Evolutionary conservation across 2,888 invertebrate species (phyloP), one percentile per base, ranked within the genome.

Genomic region (Habroteleia sp.): DNA sequence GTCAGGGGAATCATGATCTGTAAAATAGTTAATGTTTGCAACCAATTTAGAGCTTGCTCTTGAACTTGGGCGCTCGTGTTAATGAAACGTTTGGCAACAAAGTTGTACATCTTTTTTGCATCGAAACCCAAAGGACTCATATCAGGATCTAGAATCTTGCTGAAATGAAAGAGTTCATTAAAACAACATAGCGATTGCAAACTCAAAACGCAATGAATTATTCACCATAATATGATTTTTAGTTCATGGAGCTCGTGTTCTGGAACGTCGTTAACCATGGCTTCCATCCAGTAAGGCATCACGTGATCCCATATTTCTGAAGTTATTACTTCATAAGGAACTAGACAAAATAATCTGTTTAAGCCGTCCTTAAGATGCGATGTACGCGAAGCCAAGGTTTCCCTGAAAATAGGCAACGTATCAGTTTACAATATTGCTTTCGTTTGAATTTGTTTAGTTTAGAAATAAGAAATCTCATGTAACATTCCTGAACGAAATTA

Each of bases 261-360:
- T 0, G 96, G 95, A 0, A 97, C 96, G 85, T 97, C 96, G 73
- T 95, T 94, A 48, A 96, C 96, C 78, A 99, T 96, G 0, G 98
- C 97, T 89, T 98, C 98, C 94, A 99, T 95, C 99, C 99, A 99
- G 82, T 96, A 95, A 0, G 99, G 99, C 97, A 99, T 99, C 13
- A 99, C 97, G 87, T 95, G 95, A 87, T 98, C 96, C 99, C 99
- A 99, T 62, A 97, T 96, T 83, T 97, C 96, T 77, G 96, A 94
- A 0, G 97, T 96, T 78, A 99, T 96, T 16, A 99, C 95, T 81
- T 99, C 98, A 88, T 99, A 99, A 0, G 99, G 99, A 23, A 99
- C 97, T 75, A 99, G 90, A 86, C 98, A 98, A 87, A 98, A 96
- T 41, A 99, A 90, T 72, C 98, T 92, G 87, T 97, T 96, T 29